These are phyloP conservation scores for Madoqua kirkii DNA, from an alignment of 2,113 vertebrate genomes.

Conservation along the genomic window DNA sequence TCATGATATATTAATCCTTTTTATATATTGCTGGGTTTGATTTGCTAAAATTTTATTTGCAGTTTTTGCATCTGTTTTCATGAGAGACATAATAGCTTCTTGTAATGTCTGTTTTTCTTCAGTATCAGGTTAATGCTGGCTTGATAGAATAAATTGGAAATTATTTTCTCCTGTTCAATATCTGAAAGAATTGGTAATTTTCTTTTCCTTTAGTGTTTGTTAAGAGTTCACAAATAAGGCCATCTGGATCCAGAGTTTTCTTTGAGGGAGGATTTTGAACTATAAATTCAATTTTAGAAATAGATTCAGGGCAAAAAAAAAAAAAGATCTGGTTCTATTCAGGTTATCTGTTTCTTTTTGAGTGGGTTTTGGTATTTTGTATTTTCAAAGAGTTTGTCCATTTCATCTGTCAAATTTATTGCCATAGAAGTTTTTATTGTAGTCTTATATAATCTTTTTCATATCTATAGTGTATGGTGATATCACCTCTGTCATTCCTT, in stretches of 20 bases:
- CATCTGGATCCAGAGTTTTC: not conserved
- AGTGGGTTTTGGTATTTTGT: not conserved
- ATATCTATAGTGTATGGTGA: not conserved
- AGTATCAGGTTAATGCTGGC: not conserved
- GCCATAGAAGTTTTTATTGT: constrained; percentile 9
- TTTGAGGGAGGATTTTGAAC: constrained; percentile 16
- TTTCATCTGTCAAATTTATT: constrained; percentile 26
- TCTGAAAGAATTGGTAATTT: not conserved
- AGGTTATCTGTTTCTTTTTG: not conserved
- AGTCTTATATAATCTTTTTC: not conserved
- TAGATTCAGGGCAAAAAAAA: not conserved
- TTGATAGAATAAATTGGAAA: not conserved
- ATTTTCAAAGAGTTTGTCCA: not conserved
- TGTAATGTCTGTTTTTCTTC: not conserved
- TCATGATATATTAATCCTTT: not conserved
- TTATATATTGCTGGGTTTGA: not conserved
- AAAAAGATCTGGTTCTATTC: not conserved
- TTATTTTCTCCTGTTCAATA: not conserved
- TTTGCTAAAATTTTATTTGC: constrained; percentile 3
- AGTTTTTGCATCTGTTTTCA: not conserved
- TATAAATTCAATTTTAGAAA: not conserved
- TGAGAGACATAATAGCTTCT: not conserved
- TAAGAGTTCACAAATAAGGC: not conserved
- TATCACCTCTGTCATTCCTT: not conserved
- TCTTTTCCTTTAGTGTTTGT: not conserved